Base-by-base conservation (phyloP, 2,888 invertebrate genomes). In the Cataglyphis altisquamis region DNA sequence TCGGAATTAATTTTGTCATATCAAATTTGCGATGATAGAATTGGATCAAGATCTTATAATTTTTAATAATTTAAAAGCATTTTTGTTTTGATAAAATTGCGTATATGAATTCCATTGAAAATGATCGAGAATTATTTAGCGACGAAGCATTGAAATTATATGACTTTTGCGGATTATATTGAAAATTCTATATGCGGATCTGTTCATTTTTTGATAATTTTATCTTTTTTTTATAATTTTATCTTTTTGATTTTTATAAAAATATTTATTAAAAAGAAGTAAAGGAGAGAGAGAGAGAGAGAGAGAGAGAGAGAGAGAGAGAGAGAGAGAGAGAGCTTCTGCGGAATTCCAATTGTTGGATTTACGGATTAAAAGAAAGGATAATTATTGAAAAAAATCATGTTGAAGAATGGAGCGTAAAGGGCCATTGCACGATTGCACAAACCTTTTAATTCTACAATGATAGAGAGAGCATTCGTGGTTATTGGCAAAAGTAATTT, bases 401-500 rank as follows among this genome's bases (percentile, higher is more conserved):
- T 32, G 25, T 39, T n/a, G n/a, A 32, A 36, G 67, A 41, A 41
- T 25, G 55, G 29, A 55, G 8, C 52, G 18, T 48, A 9, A 55
- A 68, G n/a, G n/a, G n/a, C 39, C 41, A 8, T 41, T 15, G 41
- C 41, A 21, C 15, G 55, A 77, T 77, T 68, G 67, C 41, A 57
- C 41, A 39, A 68, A 41, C 57, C 57, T 67, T 68, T 68, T 15
- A 68, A 41, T 41, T 77, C 41, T 2, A n/a, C 41, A 41, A 32
- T 68, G 68, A 41, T 55, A 57, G 29, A 4, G 25, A 12, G 18
- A 36, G 41, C 55, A 57, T 15, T 57, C 15, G 68, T 41, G 77
- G 41, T 41, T 41, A 57, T 77, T 55, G 77, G 55, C 21, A 18
- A 77, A 68, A 77, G 55, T 55, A 55, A 77, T 57, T 57, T 39